Conservation (phyloP, 1,140 invertebrate genomes). For the Calosoma granatense region DNA sequence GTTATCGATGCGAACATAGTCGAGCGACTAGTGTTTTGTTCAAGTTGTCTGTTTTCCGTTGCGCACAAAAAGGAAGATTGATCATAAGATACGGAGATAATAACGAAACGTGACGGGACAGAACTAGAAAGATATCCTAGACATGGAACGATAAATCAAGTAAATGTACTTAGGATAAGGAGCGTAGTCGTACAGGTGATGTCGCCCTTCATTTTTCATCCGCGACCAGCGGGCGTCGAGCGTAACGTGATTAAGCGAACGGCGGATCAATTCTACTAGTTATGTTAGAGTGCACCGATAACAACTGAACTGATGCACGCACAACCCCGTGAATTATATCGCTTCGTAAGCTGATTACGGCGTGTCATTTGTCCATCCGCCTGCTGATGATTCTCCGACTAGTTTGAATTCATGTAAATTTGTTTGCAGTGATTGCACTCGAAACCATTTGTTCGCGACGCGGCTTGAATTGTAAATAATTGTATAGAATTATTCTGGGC, state of each 20-base stretch:
- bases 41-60: too few species aligned
- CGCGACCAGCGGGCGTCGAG: neutral
- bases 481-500: neutral
- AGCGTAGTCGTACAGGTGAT: slow-evolving; percentile 2
- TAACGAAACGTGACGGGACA: neutral
- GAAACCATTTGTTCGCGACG: slow-evolving; percentile 2
- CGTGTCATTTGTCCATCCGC: neutral
- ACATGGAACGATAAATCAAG: neutral
- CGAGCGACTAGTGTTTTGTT: neutral
- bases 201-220: neutral
- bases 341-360: slow-evolving; percentile 4
- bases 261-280: neutral
- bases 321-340: neutral
- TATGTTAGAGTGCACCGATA: neutral
- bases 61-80: too few species aligned
- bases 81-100: too few species aligned
- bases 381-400: neutral
- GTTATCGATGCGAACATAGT: neutral
- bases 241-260: neutral
- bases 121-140: neutral
- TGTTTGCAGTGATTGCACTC: slow-evolving; percentile 1
- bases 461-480: slow-evolving; percentile 4
- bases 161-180: too few species aligned
- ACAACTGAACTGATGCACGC: neutral
- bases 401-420: neutral